These are phyloP conservation scores for Phymatocera aterrima DNA, from an alignment of 2,888 invertebrate species.

Conservation along the genomic window DNA sequence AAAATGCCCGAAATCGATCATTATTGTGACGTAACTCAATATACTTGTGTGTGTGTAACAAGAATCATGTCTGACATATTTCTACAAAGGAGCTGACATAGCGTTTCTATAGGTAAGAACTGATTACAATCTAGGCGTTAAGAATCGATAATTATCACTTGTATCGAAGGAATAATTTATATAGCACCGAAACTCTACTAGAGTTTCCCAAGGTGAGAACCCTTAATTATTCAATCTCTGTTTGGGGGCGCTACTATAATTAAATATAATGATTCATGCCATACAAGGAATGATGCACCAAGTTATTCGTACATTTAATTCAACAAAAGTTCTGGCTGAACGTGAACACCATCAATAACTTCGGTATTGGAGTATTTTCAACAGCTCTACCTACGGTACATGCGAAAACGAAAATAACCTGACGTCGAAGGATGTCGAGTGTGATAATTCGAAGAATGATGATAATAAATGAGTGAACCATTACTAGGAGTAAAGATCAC, in stretches of 20 bases:
- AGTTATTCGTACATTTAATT: conserved; percentile 15
- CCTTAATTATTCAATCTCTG: conserved; percentile 26
- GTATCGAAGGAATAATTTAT: conserved; percentile 25
- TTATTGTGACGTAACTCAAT: too few relatives aligned
- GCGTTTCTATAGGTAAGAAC: neutral
- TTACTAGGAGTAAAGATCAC: neutral
- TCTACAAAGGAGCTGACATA: neutral
- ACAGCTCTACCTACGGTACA: neutral
- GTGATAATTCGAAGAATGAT: neutral
- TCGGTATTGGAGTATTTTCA: neutral
- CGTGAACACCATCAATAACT: neutral
- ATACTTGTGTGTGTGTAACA: neutral
- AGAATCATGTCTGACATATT: neutral
- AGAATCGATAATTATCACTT: conserved; percentile 42
- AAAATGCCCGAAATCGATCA: too few relatives aligned
- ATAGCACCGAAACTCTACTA: neutral
- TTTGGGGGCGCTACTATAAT: conserved; percentile 26
- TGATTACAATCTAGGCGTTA: conserved; percentile 41
- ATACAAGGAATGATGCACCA: neutral
- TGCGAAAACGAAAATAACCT: too few relatives aligned
- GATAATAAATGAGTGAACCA: neutral
- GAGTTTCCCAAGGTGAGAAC: conserved; percentile 18
- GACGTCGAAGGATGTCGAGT: neutral
- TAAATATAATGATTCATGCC: conserved; percentile 37
- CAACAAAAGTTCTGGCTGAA: neutral